A percentile compares a stretch with the other conserved stretches of the same genome.
These are phyloP conservation scores for Phengaris alcon DNA, from an alignment of 2,888 invertebrate species.

Conservation along the genomic window DNA sequence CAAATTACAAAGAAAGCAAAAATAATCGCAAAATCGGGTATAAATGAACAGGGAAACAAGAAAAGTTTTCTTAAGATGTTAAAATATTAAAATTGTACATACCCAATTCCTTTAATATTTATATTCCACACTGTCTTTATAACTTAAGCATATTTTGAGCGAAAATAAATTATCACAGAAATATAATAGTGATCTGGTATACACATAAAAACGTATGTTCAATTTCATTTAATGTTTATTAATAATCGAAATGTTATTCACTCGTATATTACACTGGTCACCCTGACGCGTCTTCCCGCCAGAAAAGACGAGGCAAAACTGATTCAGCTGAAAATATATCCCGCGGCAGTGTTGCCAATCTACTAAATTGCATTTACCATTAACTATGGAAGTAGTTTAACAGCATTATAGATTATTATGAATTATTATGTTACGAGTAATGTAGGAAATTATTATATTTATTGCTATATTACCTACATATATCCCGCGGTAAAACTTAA, in stretches of 20 bases:
- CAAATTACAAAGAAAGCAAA: background rate
- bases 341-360: slow-evolving; percentile 18
- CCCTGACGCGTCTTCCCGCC: slow-evolving; percentile 12
- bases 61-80: background rate
- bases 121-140: background rate
- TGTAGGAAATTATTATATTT: no score
- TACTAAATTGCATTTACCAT: background rate
- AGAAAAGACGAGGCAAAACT: slow-evolving; percentile 18
- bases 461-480: no score
- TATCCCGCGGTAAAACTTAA: background rate
- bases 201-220: background rate
- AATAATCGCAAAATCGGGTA: background rate
- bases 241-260: background rate
- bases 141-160: background rate
- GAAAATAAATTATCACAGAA: background rate
- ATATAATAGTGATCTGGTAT: background rate
- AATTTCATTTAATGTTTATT: background rate
- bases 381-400: background rate
- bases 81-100: background rate
- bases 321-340: slow-evolving; percentile 21
- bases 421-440: background rate
- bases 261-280: background rate
- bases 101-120: background rate
- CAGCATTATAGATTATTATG: background rate
- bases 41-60: background rate